Percentiles rank a stretch among this genome's conserved stretches.
Conservation (phyloP, 2,113 vertebrate genomes). For the Muntiacus reevesi region DNA sequence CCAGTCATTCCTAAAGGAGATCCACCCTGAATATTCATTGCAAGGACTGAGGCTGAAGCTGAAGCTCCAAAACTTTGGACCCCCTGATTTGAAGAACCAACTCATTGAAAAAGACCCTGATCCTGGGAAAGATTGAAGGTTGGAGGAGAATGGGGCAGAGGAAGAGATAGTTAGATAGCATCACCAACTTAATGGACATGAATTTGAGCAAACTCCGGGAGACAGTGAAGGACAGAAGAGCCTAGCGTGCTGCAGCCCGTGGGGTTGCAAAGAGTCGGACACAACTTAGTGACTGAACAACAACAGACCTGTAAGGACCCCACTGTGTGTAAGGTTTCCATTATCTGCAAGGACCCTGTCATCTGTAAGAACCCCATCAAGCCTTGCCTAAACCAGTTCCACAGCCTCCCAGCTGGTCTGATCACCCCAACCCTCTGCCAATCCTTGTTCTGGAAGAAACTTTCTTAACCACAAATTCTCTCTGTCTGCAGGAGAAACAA, state of each 20-base stretch:
- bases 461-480: neutral
- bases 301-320: neutral
- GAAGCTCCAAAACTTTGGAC: neutral
- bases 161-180: neutral
- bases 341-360: neutral
- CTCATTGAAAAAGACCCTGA: neutral
- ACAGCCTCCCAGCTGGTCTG: neutral
- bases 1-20: neutral
- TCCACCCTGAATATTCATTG: neutral
- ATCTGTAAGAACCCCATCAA: neutral
- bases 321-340: neutral
- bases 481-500: neutral
- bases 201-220: neutral
- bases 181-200: neutral
- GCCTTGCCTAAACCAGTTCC: neutral
- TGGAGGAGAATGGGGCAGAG: neutral
- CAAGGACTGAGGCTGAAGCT: neutral
- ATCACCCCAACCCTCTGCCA: neutral
- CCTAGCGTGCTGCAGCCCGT: neutral
- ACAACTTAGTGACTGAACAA: neutral
- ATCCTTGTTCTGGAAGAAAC: neutral
- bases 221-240: neutral
- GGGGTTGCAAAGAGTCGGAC: neutral
- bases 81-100: neutral
- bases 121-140: neutral